These are phyloP conservation scores for Nannoperca obscura DNA, from an alignment of 2,797 vertebrate genomes.

Conservation along the genomic window DNA sequence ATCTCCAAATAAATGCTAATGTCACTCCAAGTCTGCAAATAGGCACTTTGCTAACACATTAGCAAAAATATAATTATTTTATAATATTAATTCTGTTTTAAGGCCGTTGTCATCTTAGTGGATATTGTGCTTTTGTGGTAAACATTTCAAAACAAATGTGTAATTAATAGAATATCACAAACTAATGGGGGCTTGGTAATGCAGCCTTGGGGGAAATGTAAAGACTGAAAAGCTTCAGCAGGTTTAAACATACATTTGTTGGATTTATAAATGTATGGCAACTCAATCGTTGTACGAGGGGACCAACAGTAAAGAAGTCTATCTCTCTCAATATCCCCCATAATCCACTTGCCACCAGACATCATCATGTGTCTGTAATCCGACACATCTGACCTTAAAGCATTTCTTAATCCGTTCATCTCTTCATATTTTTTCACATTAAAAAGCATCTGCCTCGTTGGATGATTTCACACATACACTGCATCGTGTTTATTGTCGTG, in stretches of 20 bases:
- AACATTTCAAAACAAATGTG: not conserved
- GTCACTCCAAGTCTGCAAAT: not conserved
- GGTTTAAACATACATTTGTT: constrained; percentile 24
- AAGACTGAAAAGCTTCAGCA: constrained; percentile 2
- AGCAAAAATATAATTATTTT: not conserved
- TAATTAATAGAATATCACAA: not conserved
- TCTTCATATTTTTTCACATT: constrained; percentile 14
- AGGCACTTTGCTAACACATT: not conserved
- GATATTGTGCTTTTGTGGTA: not conserved
- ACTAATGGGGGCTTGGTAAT: not conserved
- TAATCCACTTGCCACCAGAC: constrained; percentile 62
- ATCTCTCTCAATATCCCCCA: constrained; percentile 29
- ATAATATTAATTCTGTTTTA: not conserved
- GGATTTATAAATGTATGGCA: constrained; percentile 9
- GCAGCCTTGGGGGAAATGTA: no score
- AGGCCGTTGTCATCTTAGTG: not conserved
- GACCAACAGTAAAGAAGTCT: not conserved
- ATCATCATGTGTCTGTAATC: constrained; percentile 52
- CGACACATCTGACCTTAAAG: constrained; percentile 50
- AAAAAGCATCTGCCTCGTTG: not conserved
- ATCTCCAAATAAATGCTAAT: not conserved
- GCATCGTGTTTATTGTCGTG: not conserved
- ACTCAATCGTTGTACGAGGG: not conserved
- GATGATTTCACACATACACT: constrained; percentile 2
- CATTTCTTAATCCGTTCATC: constrained; percentile 38